Conservation (phyloP, 1,140 invertebrate species). For the Gyrodactylus bullatarudis region DNA sequence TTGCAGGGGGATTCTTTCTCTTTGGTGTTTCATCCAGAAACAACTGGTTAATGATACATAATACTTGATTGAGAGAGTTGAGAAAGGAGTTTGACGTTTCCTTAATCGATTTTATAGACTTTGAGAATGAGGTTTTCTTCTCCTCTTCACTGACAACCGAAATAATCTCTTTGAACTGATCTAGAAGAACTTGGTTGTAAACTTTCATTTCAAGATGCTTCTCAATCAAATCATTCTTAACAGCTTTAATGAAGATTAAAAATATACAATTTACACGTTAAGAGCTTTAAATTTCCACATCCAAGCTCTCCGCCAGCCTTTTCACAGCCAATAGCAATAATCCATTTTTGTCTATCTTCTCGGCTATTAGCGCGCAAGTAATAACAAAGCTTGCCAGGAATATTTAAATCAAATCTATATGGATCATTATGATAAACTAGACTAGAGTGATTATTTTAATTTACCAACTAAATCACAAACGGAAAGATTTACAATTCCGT, state of each 20-base stretch:
- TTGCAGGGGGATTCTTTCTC: too few species aligned
- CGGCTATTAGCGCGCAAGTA: not conserved
- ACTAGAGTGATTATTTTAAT: not conserved
- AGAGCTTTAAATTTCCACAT: not conserved
- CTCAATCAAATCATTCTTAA: not conserved
- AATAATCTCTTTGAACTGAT: not conserved
- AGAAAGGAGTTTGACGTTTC: not conserved
- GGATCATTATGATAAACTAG: not conserved
- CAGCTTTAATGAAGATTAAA: not conserved
- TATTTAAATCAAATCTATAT: not conserved
- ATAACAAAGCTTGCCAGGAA: not conserved
- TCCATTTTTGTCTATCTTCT: not conserved
- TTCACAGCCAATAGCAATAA: not conserved
- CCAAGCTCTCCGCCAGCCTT: not conserved
- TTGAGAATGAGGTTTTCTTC: not conserved
- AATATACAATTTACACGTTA: not conserved
- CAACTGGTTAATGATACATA: not conserved
- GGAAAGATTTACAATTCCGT: constrained; percentile 42
- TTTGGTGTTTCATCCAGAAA: not conserved
- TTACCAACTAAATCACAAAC: constrained; percentile 46
- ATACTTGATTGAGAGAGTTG: not conserved
- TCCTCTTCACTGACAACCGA: not conserved
- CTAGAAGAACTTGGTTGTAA: not conserved
- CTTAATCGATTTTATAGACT: not conserved
- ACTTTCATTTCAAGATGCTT: not conserved